A percentile compares a stretch with the other conserved stretches of the same genome.
phyloP scores from a whole-genome alignment of 2,888 invertebrate species.

The Idaea dimidiata region DNA sequence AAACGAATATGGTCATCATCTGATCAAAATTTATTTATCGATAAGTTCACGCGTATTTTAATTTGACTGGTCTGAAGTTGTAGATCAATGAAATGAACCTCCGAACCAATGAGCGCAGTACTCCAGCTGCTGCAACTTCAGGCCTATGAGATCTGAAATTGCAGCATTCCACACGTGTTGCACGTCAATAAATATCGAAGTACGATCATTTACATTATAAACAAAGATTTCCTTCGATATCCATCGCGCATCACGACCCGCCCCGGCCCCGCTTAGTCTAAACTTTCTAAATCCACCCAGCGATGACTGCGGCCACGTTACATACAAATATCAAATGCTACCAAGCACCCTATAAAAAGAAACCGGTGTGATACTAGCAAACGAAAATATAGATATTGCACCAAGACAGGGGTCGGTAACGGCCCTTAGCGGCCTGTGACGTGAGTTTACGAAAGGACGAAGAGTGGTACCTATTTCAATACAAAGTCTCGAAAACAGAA shows the following conservation, averaged over 20 bases:
- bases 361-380: constrained; percentile 39
- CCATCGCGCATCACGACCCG: constrained; percentile 46
- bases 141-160: too few species aligned
- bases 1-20: constrained; percentile 22
- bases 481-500: too few species aligned
- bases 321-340: constrained; percentile 51
- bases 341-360: constrained; percentile 57
- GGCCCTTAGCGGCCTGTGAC: too few species aligned
- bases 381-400: constrained; percentile 18
- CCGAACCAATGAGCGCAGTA: background rate
- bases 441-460: too few species aligned
- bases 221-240: constrained; percentile 36
- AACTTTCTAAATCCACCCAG: constrained; percentile 59
- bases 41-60: constrained; percentile 24
- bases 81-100: constrained; percentile 5
- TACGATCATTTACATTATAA: constrained; percentile 17
- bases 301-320: constrained; percentile 66
- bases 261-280: constrained; percentile 43
- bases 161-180: background rate
- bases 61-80: constrained; percentile 25
- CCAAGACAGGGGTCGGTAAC: background rate
- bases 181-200: constrained; percentile 20
- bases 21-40: constrained; percentile 27
- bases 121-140: background rate
- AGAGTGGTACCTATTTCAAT: too few species aligned